Percentiles rank a stretch among this genome's conserved stretches.
Conservation (phyloP, 2,113 vertebrate species). For the Pachycephala philippinensis region DNA sequence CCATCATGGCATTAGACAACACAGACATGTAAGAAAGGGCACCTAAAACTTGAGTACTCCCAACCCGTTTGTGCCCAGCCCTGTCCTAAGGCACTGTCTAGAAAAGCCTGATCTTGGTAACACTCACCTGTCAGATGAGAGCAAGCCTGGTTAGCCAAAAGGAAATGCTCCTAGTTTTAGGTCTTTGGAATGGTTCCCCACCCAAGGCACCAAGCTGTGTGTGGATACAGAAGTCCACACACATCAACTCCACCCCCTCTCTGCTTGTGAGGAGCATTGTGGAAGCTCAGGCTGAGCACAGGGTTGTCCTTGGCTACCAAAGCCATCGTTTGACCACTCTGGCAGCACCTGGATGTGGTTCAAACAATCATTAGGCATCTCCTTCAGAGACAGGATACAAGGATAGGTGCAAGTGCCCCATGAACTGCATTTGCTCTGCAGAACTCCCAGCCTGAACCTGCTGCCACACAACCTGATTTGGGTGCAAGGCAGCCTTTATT, state of each 20-base stretch:
- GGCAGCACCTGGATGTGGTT: not conserved
- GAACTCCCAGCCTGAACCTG: not conserved
- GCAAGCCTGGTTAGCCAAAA: not conserved
- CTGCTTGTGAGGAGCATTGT: not conserved
- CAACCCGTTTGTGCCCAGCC: not conserved
- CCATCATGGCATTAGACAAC: not conserved
- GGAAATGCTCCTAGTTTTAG: not conserved
- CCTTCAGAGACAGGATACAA: not conserved
- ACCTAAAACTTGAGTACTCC: not conserved
- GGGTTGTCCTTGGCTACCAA: not conserved
- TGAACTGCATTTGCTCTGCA: not conserved
- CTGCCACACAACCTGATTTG: not conserved
- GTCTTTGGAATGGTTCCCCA: not conserved
- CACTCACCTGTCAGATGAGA: not conserved
- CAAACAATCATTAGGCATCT: not conserved
- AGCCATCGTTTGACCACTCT: not conserved
- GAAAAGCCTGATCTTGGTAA: not conserved
- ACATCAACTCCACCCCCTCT: not conserved
- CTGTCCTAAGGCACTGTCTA: not conserved
- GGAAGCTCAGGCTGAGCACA: not conserved
- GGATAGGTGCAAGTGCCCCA: not conserved
- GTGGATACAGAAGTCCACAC: accelerated
- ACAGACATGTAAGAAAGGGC: not conserved
- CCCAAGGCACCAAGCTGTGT: not conserved
- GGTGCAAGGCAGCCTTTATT: not conserved